Base-by-base conservation (phyloP, 1,140 invertebrate genomes). In the Bursaphelenchus mucronatus region DNA sequence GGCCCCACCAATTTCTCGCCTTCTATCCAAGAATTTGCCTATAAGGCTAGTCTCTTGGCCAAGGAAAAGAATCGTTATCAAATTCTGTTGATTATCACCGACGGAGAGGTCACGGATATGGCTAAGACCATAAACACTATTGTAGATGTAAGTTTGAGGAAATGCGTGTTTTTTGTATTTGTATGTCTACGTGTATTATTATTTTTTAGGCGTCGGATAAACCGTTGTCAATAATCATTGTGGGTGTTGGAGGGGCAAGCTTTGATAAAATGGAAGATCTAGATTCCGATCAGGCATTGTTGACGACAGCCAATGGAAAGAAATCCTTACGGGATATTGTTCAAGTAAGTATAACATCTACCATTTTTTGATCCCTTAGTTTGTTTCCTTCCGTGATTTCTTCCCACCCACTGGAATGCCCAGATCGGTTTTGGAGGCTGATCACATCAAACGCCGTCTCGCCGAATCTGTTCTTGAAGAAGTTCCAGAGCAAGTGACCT, bases 1-100 rank as follows among this genome's bases (percentile, higher is more conserved):
- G 87, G 87, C 11, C 87, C 87, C 50, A 88, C 87, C 4, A 87
- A 87, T 74, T 88, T 88, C 76, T 81, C 86, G 15, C 87, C 87
- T 5, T 83, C 86, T 17, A 87, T 88, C 64, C 84, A 85, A 61
- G 86, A 86, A 73, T 85, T 85, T 6, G 81, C 84, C 1, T 75
- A 78, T 10, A 69, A 76, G 65, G 82, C 85, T 8, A 49, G 71
- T 10, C 63, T 76, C 13, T 82, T 79, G 39, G 70, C 76, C 59
- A 81, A 82, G 73, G 86, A 86, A 19, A 81, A 84, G 58, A 82
- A 19, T 15, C 49, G 63, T 15, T 74, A 74, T 49, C 74, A 70
- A 56, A 84, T 88, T 47, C 77, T 88, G 4, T 80, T 88, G 0
- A 86, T 88, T 55, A 81, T 88, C 6, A 88, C 87, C 6, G 87